These are phyloP conservation scores for Gymnothorax reevesii DNA, from an alignment of 2,797 vertebrate genomes.

Conservation along the genomic window DNA sequence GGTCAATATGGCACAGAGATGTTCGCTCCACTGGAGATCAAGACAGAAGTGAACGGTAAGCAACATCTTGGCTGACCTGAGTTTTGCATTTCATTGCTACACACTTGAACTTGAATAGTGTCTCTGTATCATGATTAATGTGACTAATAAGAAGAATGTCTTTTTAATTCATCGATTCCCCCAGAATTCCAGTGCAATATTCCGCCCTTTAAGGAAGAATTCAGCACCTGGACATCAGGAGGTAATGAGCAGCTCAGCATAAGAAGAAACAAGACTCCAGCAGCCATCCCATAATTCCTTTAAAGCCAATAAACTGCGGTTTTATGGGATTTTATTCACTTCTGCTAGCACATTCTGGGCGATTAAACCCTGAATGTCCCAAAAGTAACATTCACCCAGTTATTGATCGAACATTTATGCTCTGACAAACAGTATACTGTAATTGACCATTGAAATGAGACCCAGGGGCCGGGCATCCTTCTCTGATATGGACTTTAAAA, in stretches of 20 bases:
- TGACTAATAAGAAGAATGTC: background rate
- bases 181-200: conserved; percentile 69
- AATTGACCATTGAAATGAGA: background rate
- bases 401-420: background rate
- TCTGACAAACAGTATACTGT: background rate
- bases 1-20: conserved; percentile 78
- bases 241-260: conserved; percentile 50
- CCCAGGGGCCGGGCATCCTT: background rate
- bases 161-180: background rate
- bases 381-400: background rate
- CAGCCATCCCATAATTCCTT: background rate
- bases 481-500: background rate
- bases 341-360: background rate
- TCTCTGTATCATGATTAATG: background rate
- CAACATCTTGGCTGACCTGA: background rate
- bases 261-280: background rate
- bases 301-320: background rate
- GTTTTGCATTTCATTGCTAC: background rate
- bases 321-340: background rate
- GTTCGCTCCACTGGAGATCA: conserved; percentile 78
- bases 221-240: conserved; percentile 60
- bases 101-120: background rate
- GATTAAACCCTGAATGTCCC: background rate
- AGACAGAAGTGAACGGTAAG: conserved; percentile 74
- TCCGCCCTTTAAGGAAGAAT: conserved; percentile 62